A percentile compares a stretch with the other conserved stretches of the same genome.
These are phyloP conservation scores for Cathartes aura DNA, from an alignment of 2,113 vertebrate species.

Conservation along the genomic window DNA sequence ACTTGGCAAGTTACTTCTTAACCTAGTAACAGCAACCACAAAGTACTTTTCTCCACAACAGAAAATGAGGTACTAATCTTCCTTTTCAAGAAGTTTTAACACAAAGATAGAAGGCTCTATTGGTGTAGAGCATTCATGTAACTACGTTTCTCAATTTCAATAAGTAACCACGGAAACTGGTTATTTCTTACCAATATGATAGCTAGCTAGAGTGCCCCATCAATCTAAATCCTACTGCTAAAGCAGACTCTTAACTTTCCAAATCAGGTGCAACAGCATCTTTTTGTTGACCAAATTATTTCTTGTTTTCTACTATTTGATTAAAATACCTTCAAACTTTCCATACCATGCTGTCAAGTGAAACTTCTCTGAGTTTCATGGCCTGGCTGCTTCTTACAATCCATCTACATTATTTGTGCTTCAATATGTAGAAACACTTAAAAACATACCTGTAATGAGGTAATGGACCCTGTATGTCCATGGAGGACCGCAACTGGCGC, in stretches of 20 bases:
- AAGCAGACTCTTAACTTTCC: background rate
- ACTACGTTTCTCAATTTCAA: background rate
- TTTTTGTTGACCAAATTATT: background rate
- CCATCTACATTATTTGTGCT: background rate
- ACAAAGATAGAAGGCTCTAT: background rate
- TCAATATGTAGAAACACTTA: background rate
- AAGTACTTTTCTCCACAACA: background rate
- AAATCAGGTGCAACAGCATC: background rate
- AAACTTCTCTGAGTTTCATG: background rate
- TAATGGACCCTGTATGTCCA: slow-evolving; percentile 95
- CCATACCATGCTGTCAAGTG: background rate
- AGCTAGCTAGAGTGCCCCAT: background rate
- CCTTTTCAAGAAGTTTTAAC: background rate
- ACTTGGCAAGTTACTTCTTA: background rate
- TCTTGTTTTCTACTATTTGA: background rate
- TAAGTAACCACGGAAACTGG: background rate
- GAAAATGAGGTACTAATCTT: background rate
- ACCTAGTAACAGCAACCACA: background rate
- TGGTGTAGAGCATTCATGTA: background rate
- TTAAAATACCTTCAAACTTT: background rate
- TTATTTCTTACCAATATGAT: background rate
- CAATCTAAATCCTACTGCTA: background rate
- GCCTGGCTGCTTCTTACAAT: background rate
- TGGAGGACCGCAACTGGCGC: slow-evolving; percentile 95
- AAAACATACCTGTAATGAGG: slow-evolving; percentile 89